phyloP scores from a whole-genome alignment of 2,888 invertebrate species.

The Eumacrocentrus americanus region DNA sequence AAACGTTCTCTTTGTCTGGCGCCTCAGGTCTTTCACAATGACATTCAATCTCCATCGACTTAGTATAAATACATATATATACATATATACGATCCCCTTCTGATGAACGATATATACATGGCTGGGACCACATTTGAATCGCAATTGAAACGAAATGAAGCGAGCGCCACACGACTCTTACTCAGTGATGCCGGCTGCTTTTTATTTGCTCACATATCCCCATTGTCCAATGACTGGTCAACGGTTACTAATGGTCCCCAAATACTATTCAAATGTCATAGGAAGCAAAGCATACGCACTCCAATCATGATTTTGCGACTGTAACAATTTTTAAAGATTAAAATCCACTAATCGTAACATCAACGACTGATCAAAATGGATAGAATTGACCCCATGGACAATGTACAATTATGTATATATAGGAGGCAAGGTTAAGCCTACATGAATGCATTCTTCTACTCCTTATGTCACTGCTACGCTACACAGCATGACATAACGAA shows the following conservation, averaged over 20 bases:
- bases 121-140: constrained; percentile 18
- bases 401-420: neutral
- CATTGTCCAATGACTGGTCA: constrained; percentile 20
- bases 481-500: too few species aligned
- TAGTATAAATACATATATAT: neutral
- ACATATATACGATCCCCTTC: neutral
- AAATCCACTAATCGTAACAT: neutral
- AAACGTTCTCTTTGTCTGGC: constrained; percentile 16
- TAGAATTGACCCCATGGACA: neutral
- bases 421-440: too few species aligned
- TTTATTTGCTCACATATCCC: constrained; percentile 22
- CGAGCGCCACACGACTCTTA: constrained; percentile 24
- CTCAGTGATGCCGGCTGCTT: constrained; percentile 9
- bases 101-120: neutral
- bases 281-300: neutral
- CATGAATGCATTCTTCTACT: too few species aligned
- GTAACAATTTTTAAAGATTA: constrained; percentile 2
- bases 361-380: neutral
- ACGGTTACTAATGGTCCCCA: constrained; percentile 27
- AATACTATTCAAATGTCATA: constrained; percentile 5
- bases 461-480: too few species aligned
- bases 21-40: constrained; percentile 9
- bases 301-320: constrained; percentile 2
- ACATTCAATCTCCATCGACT: neutral
- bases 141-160: constrained; percentile 39